Percentiles rank a stretch among this genome's conserved stretches.
Evolutionary conservation across 2,888 invertebrate species (phyloP).

Genomic region (Nipponacmea schrenckii): DNA sequence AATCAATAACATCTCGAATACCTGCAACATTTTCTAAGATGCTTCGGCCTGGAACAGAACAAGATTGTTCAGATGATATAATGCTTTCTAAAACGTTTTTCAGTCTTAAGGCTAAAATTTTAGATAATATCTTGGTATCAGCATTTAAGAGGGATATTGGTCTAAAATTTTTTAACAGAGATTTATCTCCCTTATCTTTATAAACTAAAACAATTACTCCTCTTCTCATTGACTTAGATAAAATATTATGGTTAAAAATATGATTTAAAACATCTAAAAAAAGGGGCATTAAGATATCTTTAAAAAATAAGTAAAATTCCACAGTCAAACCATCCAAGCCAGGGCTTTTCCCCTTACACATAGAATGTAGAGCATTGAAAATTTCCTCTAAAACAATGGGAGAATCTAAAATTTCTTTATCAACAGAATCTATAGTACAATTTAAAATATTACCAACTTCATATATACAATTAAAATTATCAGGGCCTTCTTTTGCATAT

Average conservation of each 20-base stretch:
- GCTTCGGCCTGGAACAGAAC: conserved; percentile 32
- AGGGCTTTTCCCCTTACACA: conserved; percentile 31
- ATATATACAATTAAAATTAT: too few species aligned
- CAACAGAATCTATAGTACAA: too few species aligned
- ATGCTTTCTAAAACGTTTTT: conserved; percentile 26
- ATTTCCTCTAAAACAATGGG: conserved; percentile 7
- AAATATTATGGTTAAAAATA: conserved; percentile 17
- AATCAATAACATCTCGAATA: conserved; percentile 33
- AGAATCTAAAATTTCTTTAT: neutral
- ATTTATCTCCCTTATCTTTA: conserved; percentile 30
- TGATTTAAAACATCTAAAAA: conserved; percentile 21
- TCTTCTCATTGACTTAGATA: conserved; percentile 21
- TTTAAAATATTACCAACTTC: too few species aligned
- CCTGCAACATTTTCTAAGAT: conserved; percentile 40
- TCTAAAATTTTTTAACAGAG: conserved; percentile 33
- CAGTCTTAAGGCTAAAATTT: conserved; percentile 33
- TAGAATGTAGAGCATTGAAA: conserved; percentile 16
- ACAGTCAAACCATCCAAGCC: conserved; percentile 35
- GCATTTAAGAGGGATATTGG: conserved; percentile 40
- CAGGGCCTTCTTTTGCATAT: too few species aligned
- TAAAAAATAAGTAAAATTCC: conserved; percentile 32
- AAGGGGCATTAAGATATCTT: conserved; percentile 20
- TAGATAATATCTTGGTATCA: conserved; percentile 39
- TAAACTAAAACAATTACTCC: conserved; percentile 30
- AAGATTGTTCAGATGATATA: conserved; percentile 35